Percentiles rank a stretch among this genome's conserved stretches.
These are phyloP conservation scores for Dromas ardeola DNA, from an alignment of 2,113 vertebrate genomes.

Conservation along the genomic window DNA sequence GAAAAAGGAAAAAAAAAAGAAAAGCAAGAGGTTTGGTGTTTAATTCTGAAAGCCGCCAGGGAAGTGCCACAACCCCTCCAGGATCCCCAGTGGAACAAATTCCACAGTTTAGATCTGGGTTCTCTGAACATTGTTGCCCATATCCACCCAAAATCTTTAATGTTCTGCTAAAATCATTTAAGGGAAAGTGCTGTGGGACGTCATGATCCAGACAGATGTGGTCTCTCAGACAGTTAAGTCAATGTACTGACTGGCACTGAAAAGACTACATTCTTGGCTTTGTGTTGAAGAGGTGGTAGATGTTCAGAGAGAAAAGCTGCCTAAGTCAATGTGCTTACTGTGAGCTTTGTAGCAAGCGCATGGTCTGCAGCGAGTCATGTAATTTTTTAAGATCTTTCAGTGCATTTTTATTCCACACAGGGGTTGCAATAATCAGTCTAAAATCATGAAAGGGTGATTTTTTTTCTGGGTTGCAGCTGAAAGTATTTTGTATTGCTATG, in stretches of 20 bases:
- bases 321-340: not conserved
- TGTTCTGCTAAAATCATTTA: not conserved
- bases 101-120: not conserved
- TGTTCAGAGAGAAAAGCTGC: not conserved
- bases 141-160: not conserved
- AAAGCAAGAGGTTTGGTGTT: not conserved
- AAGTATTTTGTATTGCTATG: slow-evolving; percentile 23
- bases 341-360: not conserved
- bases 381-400: not conserved
- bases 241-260: not conserved
- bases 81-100: not conserved
- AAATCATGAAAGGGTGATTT: not conserved
- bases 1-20: not conserved
- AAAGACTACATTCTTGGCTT: not conserved
- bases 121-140: not conserved
- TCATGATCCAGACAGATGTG: not conserved
- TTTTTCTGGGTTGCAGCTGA: not conserved
- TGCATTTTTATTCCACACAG: not conserved
- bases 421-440: not conserved
- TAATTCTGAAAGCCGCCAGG: not conserved
- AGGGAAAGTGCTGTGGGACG: not conserved
- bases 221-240: not conserved
- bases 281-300: not conserved
- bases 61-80: not conserved
- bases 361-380: not conserved